Conservation (phyloP, 2,113 vertebrate species). For the Rhipidura dahli region DNA sequence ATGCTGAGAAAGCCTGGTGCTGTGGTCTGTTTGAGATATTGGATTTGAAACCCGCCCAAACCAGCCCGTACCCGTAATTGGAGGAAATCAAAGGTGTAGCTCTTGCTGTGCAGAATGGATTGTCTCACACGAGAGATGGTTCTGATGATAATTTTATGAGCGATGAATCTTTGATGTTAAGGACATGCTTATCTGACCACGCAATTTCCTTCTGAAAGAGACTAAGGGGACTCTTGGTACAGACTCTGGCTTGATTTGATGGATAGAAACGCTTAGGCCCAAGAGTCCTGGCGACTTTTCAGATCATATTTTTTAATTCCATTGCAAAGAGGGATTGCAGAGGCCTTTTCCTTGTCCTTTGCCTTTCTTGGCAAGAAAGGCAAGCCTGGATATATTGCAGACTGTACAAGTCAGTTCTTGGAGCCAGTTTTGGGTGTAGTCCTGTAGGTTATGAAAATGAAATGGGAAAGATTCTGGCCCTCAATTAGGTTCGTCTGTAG, state of each 20-base stretch:
- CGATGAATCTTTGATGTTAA: background rate
- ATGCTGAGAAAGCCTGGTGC: background rate
- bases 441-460: background rate
- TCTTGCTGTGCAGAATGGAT: background rate
- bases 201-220: background rate
- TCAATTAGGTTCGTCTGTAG: background rate
- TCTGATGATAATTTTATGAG: background rate
- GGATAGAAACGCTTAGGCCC: background rate
- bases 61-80: background rate
- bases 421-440: background rate
- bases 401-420: background rate
- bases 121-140: background rate
- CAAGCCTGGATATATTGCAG: background rate
- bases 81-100: background rate
- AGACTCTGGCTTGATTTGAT: background rate
- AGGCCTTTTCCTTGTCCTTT: background rate
- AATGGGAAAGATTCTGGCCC: background rate
- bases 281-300: background rate
- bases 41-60: background rate
- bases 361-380: background rate
- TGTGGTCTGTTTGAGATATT: background rate
- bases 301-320: background rate
- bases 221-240: background rate
- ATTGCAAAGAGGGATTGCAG: background rate
- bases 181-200: background rate